phyloP scores from a whole-genome alignment of 2,113 vertebrate genomes.

The Potamarius usumacintae region DNA sequence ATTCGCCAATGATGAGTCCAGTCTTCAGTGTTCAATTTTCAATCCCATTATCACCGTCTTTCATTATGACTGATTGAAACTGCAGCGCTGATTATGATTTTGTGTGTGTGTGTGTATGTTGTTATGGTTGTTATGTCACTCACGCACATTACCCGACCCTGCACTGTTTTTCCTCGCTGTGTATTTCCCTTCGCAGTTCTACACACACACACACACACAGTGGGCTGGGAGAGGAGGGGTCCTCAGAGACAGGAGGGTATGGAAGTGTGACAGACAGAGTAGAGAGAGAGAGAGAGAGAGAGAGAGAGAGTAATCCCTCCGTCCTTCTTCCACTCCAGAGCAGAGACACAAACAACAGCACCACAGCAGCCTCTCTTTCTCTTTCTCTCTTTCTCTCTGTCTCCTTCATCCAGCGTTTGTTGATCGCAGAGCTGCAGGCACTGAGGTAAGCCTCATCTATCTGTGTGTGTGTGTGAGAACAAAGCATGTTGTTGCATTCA shows the following conservation, averaged over 20 bases:
- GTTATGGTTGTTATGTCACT: neutral
- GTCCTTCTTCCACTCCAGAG: slow-evolving; percentile 16
- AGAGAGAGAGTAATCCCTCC: slow-evolving; percentile 1
- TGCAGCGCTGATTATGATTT: neutral
- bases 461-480: neutral
- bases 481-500: neutral
- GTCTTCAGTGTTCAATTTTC: neutral
- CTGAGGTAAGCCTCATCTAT: slow-evolving; percentile 15
- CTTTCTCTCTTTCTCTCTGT: neutral
- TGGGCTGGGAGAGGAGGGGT: slow-evolving; percentile 13
- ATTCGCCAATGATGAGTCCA: neutral
- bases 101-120: neutral
- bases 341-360: slow-evolving; percentile 14
- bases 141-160: slow-evolving; percentile 16
- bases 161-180: neutral
- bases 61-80: neutral
- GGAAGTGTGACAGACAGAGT: slow-evolving; percentile 29
- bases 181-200: neutral
- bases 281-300: neutral
- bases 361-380: neutral
- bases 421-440: neutral
- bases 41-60: neutral
- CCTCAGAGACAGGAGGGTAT: slow-evolving; percentile 17
- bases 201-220: slow-evolving; percentile 28
- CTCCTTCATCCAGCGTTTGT: neutral